Conservation (phyloP, 2,113 vertebrate species). For the Apteryx mantelli region DNA sequence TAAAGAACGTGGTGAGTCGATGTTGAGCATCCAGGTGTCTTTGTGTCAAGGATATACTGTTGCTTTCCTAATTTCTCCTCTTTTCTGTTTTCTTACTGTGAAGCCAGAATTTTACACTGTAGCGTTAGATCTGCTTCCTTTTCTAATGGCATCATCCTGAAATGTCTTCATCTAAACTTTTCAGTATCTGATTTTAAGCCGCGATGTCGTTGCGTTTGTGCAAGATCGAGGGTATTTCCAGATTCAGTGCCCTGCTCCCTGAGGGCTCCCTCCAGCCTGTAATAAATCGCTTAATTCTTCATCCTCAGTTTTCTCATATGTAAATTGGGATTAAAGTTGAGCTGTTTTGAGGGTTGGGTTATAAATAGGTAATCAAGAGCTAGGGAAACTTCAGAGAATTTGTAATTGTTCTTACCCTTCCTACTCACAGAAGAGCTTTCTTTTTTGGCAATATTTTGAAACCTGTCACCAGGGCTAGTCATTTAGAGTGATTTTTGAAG, state of each 20-base stretch:
- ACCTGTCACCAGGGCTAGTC: neutral
- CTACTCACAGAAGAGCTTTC: neutral
- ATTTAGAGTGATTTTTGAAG: neutral
- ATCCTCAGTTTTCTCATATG: constrained; percentile 14
- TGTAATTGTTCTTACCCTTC: neutral
- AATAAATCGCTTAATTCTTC: constrained; percentile 10
- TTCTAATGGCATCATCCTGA: neutral
- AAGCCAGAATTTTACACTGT: neutral
- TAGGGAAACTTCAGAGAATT: neutral
- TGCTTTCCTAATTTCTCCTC: constrained; percentile 7
- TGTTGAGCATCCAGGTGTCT: neutral
- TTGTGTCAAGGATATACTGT: neutral
- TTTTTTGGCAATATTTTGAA: neutral
- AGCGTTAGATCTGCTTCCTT: neutral
- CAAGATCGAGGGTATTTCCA: neutral
- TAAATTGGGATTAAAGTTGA: constrained; percentile 34
- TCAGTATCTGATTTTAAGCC: constrained; percentile 17
- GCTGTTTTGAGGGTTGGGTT: neutral
- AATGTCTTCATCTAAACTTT: constrained; percentile 13
- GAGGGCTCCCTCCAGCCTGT: neutral
- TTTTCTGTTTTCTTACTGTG: neutral
- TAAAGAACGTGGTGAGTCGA: neutral
- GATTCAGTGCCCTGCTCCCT: neutral
- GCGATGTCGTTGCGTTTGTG: neutral
- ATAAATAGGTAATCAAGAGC: constrained; percentile 11